Evolutionary conservation across 2,113 vertebrate genomes (phyloP).

Genomic region (Ophthalmolycus amberensis): DNA sequence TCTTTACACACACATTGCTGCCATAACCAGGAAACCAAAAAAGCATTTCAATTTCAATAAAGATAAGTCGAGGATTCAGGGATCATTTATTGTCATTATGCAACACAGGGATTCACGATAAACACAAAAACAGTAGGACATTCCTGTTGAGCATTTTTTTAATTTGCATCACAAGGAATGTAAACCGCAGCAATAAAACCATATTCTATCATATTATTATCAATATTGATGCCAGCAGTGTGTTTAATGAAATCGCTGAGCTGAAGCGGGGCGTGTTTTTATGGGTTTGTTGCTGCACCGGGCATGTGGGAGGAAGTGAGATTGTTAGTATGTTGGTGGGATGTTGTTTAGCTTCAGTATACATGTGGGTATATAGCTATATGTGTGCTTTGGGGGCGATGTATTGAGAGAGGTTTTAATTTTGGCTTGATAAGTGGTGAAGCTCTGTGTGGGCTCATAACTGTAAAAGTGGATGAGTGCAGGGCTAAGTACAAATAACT

Average conservation of each 20-base stretch:
- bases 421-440: constrained; percentile 13
- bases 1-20: neutral
- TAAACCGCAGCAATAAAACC: neutral
- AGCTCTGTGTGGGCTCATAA: constrained; percentile 25
- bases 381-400: constrained; percentile 20
- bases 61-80: neutral
- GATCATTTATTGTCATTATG: neutral
- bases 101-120: neutral
- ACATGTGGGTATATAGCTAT: constrained; percentile 3
- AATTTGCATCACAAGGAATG: neutral
- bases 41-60: constrained; percentile 46
- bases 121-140: neutral
- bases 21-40: neutral
- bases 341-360: constrained; percentile 1
- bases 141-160: neutral
- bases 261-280: constrained; percentile 21
- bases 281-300: constrained; percentile 29
- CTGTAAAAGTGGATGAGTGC: neutral
- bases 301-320: constrained; percentile 35
- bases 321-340: constrained; percentile 19
- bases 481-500: neutral
- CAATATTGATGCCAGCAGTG: neutral
- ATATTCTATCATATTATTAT: constrained; percentile 1
- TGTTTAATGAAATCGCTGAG: constrained; percentile 32
- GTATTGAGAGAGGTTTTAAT: constrained; percentile 5